These are phyloP conservation scores for Drosophila seclusa DNA, from an alignment of 2,888 invertebrate genomes.

Conservation along the genomic window DNA sequence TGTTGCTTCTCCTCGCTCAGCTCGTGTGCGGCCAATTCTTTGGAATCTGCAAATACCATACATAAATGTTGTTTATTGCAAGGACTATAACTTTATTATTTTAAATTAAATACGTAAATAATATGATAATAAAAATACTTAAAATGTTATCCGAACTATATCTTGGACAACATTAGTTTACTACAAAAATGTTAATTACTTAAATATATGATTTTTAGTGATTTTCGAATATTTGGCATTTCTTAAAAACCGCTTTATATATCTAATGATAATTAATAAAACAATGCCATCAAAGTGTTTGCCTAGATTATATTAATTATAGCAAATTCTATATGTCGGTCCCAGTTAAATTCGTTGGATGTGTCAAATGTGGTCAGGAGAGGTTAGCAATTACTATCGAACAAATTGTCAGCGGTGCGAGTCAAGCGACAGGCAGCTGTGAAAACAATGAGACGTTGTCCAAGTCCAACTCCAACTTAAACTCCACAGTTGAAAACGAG, in stretches of 20 bases:
- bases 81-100: not conserved
- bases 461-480: conserved; percentile 4
- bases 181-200: not conserved
- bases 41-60: conserved; percentile 79
- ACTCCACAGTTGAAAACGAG: not conserved
- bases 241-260: no score
- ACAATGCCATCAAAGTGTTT: not conserved
- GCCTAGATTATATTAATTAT: not conserved
- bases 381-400: conserved; percentile 85
- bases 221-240: no score
- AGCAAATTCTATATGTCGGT: not conserved
- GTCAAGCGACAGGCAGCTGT: conserved; percentile 68
- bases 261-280: not conserved
- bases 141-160: not conserved
- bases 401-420: conserved; percentile 83
- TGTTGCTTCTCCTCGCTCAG: conserved; percentile 71
- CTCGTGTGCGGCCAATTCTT: conserved; percentile 83
- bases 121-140: not conserved
- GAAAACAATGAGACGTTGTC: conserved; percentile 75
- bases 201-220: no score
- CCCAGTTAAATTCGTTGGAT: conserved; percentile 23
- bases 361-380: conserved; percentile 82
- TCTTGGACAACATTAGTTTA: not conserved
- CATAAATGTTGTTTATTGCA: not conserved
- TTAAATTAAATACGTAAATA: not conserved